Percentiles rank a stretch among this genome's conserved stretches.
Conservation (phyloP, 2,888 invertebrate genomes). For the Acrobasis suavella region DNA sequence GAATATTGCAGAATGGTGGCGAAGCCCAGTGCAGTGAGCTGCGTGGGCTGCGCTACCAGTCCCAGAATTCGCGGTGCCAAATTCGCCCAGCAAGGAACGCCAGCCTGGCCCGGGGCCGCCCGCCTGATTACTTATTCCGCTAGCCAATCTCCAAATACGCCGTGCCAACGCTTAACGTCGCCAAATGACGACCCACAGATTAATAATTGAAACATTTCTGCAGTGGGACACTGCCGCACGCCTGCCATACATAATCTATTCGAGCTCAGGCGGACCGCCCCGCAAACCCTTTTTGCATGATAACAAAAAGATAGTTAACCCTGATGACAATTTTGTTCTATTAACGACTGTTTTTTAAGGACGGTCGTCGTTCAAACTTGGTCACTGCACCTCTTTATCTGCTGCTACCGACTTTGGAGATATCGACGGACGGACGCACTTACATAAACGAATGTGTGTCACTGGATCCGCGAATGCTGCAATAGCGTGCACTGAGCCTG, state of each 20-base stretch:
- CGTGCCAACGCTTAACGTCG: conserved; percentile 19
- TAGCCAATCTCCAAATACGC: conserved; percentile 10
- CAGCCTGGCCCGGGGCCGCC: conserved; percentile 3
- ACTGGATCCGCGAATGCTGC: conserved; percentile 44
- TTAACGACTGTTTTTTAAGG: conserved; percentile 37
- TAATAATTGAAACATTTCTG: conserved; percentile 25
- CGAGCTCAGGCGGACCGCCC: conserved; percentile 2
- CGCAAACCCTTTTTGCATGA: conserved; percentile 12
- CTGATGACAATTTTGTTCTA: conserved; percentile 16
- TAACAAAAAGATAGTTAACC: conserved; percentile 17
- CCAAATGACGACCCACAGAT: conserved; percentile 23
- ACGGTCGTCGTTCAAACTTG: conserved; percentile 38
- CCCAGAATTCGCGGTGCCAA: conserved; percentile 1
- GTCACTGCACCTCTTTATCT: conserved; percentile 38
- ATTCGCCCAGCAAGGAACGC: conserved; percentile 7
- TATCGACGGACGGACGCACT: conserved; percentile 49
- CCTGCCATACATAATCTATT: conserved; percentile 23
- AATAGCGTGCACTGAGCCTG: conserved; percentile 35
- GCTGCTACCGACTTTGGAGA: conserved; percentile 37
- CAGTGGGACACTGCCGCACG: conserved; percentile 21
- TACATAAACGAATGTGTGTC: conserved; percentile 53
- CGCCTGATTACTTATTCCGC: conserved; percentile 17
- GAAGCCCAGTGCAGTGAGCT: background rate
- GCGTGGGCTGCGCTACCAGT: background rate
- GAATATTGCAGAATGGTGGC: background rate